Percentiles rank a stretch among this genome's conserved stretches.
Evolutionary conservation across 2,797 vertebrate species (phyloP).

Genomic region (Eidolon dupreanum): DNA sequence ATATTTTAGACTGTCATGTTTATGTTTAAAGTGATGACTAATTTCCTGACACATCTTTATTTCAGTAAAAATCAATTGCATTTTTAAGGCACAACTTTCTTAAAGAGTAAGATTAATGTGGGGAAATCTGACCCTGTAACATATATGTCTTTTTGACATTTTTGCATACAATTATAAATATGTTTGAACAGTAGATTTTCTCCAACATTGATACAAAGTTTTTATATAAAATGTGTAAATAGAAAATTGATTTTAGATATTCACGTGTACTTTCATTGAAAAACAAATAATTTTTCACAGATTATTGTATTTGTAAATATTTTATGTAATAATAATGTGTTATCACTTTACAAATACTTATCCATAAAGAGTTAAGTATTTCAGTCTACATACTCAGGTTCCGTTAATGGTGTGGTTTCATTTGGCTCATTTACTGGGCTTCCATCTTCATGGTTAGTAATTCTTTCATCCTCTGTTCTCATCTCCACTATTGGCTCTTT

Average conservation of each 20-base stretch:
- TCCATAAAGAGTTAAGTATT: neutral
- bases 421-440: slow-evolving; percentile 92
- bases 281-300: neutral
- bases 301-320: neutral
- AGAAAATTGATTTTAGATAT: neutral
- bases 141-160: neutral
- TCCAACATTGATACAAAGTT: neutral
- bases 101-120: neutral
- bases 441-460: slow-evolving; percentile 90
- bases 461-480: slow-evolving; percentile 91
- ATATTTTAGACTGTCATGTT: neutral
- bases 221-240: neutral
- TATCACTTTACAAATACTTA: neutral
- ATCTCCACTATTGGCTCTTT: slow-evolving; percentile 93
- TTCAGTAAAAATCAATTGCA: neutral
- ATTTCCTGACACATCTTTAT: neutral
- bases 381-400: slow-evolving; percentile 89
- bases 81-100: neutral
- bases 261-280: neutral
- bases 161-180: neutral
- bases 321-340: neutral
- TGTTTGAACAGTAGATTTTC: neutral
- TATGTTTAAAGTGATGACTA: neutral
- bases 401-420: slow-evolving; percentile 92
- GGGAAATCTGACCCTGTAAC: neutral